These are phyloP conservation scores for Eleutherodactylus coqui DNA, from an alignment of 2,797 vertebrate genomes.

Conservation along the genomic window DNA sequence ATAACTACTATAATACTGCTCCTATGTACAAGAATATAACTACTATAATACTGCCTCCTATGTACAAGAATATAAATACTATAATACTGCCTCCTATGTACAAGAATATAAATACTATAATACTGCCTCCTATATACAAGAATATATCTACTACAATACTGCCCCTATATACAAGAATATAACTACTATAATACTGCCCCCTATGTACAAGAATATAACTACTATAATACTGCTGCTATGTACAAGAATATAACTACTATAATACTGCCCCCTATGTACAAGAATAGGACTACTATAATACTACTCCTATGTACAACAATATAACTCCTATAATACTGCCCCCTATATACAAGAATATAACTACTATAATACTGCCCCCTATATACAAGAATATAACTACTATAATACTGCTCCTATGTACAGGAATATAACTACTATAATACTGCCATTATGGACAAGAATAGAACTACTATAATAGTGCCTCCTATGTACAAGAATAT, in stretches of 20 bases:
- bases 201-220: too few relatives aligned
- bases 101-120: constrained; percentile 12
- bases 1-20: neutral
- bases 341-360: neutral
- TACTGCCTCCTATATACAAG: neutral
- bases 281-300: too few relatives aligned
- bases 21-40: neutral
- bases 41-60: neutral
- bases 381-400: constrained; percentile 12
- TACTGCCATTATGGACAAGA: neutral
- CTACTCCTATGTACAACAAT: too few relatives aligned
- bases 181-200: constrained; percentile 3
- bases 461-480: neutral
- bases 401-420: neutral
- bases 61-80: neutral
- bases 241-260: neutral
- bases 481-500: neutral
- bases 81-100: neutral
- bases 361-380: constrained; percentile 1
- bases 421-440: constrained; percentile 4
- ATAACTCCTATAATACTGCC: too few relatives aligned
- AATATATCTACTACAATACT: constrained; percentile 8
- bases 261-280: neutral
- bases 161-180: constrained; percentile 1
- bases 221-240: too few relatives aligned